Evolutionary conservation across 2,888 invertebrate genomes (phyloP).

Genomic region (Horisme vitalbata): DNA sequence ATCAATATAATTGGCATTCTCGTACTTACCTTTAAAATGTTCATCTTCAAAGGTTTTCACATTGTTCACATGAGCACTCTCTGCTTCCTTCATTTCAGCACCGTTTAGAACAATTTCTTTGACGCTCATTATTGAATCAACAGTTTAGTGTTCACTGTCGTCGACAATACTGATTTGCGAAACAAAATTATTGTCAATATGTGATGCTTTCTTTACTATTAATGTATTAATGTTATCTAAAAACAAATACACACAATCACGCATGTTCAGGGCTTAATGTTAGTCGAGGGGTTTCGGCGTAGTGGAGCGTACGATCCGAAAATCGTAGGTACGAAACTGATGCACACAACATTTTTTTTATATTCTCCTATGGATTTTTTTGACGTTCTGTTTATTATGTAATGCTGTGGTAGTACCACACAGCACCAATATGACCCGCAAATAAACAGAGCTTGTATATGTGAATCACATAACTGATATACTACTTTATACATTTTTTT

Average conservation of each 20-base stretch:
- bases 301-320: too few species aligned
- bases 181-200: conserved; percentile 1
- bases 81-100: neutral
- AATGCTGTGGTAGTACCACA: too few species aligned
- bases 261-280: too few species aligned
- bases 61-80: conserved; percentile 11
- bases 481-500: too few species aligned
- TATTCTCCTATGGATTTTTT: too few species aligned
- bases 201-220: conserved; percentile 9
- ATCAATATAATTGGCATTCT: neutral
- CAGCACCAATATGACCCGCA: too few species aligned
- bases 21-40: conserved; percentile 24
- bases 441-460: too few species aligned
- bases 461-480: too few species aligned
- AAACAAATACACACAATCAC: conserved; percentile 12
- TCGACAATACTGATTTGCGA: conserved; percentile 15
- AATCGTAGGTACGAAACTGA: too few species aligned
- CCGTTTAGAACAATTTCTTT: conserved; percentile 6
- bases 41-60: conserved; percentile 17
- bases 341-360: too few species aligned
- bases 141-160: conserved; percentile 4
- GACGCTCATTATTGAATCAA: conserved; percentile 21
- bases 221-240: conserved; percentile 20
- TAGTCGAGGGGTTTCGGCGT: too few species aligned
- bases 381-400: too few species aligned